Evolutionary conservation across 1,140 invertebrate genomes (phyloP).

Genomic region (Drosophila nigrodunni): DNA sequence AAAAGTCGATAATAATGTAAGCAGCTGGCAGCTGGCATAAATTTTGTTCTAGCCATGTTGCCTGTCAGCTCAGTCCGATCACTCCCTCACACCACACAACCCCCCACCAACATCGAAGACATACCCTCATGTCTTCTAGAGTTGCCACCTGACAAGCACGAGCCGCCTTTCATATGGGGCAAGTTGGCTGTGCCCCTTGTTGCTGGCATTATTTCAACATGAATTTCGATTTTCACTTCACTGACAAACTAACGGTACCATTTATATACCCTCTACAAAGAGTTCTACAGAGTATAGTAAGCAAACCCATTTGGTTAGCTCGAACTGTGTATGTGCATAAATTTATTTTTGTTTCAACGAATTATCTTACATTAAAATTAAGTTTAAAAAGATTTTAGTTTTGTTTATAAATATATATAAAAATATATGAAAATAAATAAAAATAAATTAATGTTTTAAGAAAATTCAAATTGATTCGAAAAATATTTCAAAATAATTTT

Average conservation of each 20-base stretch:
- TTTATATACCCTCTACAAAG: constrained; percentile 15
- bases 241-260: constrained; percentile 26
- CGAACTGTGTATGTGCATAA: not conserved
- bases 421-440: too few relatives aligned
- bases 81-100: not conserved
- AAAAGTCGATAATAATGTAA: constrained; percentile 70
- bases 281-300: not conserved
- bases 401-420: too few relatives aligned
- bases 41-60: constrained; percentile 65
- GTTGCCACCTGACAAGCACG: constrained; percentile 25
- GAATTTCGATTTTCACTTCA: constrained; percentile 25
- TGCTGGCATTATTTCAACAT: constrained; percentile 39
- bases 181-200: constrained; percentile 7
- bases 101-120: not conserved
- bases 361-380: too few relatives aligned
- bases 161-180: constrained; percentile 47
- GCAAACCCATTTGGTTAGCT: too few relatives aligned
- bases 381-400: too few relatives aligned
- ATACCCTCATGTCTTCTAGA: not conserved
- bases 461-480: too few relatives aligned
- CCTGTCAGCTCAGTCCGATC: constrained; percentile 22
- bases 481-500: too few relatives aligned
- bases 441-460: too few relatives aligned
- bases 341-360: too few relatives aligned
- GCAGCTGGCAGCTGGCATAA: constrained; percentile 65